Conservation (phyloP, 1,140 invertebrate species). For the Samia ricini region DNA sequence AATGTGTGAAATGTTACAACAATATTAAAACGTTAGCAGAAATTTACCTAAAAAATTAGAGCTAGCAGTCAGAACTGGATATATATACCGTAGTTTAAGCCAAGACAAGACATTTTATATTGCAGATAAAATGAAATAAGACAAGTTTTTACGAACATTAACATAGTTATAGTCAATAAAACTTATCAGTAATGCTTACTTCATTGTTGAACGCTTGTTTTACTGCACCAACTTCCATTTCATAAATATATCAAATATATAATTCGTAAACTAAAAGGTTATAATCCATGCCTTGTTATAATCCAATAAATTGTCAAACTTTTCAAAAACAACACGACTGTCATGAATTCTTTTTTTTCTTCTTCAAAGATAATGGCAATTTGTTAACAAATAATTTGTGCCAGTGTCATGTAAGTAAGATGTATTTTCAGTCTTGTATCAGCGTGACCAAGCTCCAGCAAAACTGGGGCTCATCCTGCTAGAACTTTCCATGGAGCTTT, state of each 20-base stretch:
- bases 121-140: neutral
- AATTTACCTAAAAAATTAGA: neutral
- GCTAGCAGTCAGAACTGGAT: neutral
- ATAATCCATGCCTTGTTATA: neutral
- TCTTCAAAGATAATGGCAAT: no score
- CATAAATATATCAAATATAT: neutral
- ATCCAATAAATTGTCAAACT: neutral
- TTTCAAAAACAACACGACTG: no score
- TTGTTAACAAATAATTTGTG: no score
- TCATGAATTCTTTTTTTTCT: no score
- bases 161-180: neutral
- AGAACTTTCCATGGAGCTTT: no score
- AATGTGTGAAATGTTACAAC: neutral
- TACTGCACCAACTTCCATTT: conserved; percentile 68
- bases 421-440: no score
- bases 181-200: conserved; percentile 28
- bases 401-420: no score
- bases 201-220: conserved; percentile 71
- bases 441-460: no score
- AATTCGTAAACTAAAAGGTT: neutral
- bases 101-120: no score
- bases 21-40: neutral
- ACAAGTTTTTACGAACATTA: neutral
- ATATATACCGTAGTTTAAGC: no score
- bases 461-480: no score